Base-by-base conservation (phyloP, 2,113 vertebrate genomes). In the Phasianus colchicus region DNA sequence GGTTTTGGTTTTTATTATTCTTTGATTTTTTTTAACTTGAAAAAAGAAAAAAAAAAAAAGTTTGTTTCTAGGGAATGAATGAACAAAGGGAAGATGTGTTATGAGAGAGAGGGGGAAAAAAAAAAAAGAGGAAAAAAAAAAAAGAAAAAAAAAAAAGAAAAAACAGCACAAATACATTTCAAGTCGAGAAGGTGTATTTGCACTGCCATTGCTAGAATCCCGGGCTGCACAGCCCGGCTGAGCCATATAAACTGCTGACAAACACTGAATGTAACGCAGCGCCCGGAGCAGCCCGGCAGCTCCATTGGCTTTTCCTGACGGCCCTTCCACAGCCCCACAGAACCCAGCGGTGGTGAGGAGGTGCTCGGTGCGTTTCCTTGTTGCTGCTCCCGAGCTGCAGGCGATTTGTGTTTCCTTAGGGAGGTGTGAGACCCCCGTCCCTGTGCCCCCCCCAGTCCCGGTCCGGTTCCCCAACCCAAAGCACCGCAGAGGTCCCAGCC, bases 171-270 rank as follows among this genome's bases (percentile, higher is more conserved):
- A 98, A 97, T 94, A 91, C 96, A 97, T 97, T 96, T 96, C 96
- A 86, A 87, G 66, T 94, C 78, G 50, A 3, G 29, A 86, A 92
- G 95, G 96, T 89, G 96, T 96, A 97, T 97, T 98, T 97, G 97
- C 97, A 98, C 97, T 97, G 98, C 97, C 97, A 96, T 74, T 96
- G 91, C 93, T 84, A 85, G 93, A 95, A 91, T 32, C 75, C 50
- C 83, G 96, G 93, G 94, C 96, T 30, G 78, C 75, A 84, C 86
- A 76, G 93, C 82, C 96, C 96, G 78, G 30, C 97, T 97, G 98
- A 98, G 98, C 98, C 98, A 98, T 98, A 98, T 90, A 58, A 95
- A 97, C 98, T 97, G 97, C 96, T 96, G 97, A 97, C 94, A 95
- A 96, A 96, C 97, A 93, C 97, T 98, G 98, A 98, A 98, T 98